Percentiles rank a stretch among this genome's conserved stretches.
Evolutionary conservation across 1,140 invertebrate species (phyloP).

Genomic region (Argopecten irradians): DNA sequence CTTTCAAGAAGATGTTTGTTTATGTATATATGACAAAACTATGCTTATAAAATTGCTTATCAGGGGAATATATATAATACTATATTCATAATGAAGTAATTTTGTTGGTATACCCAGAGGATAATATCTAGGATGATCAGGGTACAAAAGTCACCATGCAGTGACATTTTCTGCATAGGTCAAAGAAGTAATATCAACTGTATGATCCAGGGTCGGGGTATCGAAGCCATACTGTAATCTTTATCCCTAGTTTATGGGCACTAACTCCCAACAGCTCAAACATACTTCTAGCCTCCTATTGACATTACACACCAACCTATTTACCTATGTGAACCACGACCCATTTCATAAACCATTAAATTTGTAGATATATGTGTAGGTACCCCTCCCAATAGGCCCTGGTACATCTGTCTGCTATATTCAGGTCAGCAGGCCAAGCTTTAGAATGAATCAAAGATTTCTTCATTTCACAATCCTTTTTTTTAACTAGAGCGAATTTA

Average conservation of each 20-base stretch:
- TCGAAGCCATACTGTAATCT: not conserved
- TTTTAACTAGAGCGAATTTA: too few relatives aligned
- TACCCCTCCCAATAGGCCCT: not conserved
- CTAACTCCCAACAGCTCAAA: not conserved
- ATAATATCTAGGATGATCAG: not conserved
- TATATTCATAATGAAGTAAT: too few relatives aligned
- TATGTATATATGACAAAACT: too few relatives aligned
- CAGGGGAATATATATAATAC: too few relatives aligned
- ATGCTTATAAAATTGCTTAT: too few relatives aligned
- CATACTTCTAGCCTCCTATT: slow-evolving; percentile 16
- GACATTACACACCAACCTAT: slow-evolving; percentile 1
- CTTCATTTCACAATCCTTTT: too few relatives aligned
- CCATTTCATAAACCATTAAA: slow-evolving; percentile 18
- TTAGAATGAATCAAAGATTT: not conserved
- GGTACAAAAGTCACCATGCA: not conserved
- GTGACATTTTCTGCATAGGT: too few relatives aligned
- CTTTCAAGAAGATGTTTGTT: too few relatives aligned
- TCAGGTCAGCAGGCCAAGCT: not conserved
- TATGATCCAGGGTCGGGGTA: not conserved
- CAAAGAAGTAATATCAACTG: too few relatives aligned
- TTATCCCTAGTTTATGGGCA: not conserved
- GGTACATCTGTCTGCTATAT: not conserved
- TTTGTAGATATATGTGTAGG: not conserved
- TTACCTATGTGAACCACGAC: slow-evolving; percentile 16
- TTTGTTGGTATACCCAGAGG: too few relatives aligned